phyloP scores from a whole-genome alignment of 2,113 vertebrate species.

The Xiphorhynchus elegans region DNA sequence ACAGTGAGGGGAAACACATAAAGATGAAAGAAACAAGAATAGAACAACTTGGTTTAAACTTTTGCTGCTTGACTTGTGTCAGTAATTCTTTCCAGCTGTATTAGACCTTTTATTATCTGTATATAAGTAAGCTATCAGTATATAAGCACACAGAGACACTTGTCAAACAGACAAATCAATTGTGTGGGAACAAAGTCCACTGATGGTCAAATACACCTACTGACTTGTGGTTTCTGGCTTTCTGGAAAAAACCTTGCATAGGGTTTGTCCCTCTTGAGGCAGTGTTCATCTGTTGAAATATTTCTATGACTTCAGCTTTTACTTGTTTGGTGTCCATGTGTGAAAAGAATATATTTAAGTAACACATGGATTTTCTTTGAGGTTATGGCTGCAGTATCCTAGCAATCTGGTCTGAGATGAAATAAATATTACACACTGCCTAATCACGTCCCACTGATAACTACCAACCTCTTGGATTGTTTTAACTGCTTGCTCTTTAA shows the following conservation, averaged over 20 bases:
- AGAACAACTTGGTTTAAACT: not conserved
- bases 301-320: not conserved
- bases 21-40: not conserved
- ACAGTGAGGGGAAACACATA: not conserved
- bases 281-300: not conserved
- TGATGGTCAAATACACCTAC: not conserved
- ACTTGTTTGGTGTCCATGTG: not conserved
- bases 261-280: not conserved
- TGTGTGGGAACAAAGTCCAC: slow-evolving; percentile 43
- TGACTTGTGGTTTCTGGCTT: not conserved
- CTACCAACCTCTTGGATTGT: not conserved
- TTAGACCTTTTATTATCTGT: not conserved
- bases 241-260: not conserved
- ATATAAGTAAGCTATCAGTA: not conserved
- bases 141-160: not conserved
- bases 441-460: not conserved
- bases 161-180: slow-evolving; percentile 29
- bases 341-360: not conserved
- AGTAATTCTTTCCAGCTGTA: not conserved
- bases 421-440: not conserved
- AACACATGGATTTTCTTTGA: not conserved
- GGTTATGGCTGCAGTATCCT: not conserved
- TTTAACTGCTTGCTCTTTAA: not conserved
- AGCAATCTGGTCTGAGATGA: not conserved
- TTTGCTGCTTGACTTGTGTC: not conserved